Conservation (phyloP, 1,140 invertebrate genomes). For the Lepidotrigona ventralis region DNA sequence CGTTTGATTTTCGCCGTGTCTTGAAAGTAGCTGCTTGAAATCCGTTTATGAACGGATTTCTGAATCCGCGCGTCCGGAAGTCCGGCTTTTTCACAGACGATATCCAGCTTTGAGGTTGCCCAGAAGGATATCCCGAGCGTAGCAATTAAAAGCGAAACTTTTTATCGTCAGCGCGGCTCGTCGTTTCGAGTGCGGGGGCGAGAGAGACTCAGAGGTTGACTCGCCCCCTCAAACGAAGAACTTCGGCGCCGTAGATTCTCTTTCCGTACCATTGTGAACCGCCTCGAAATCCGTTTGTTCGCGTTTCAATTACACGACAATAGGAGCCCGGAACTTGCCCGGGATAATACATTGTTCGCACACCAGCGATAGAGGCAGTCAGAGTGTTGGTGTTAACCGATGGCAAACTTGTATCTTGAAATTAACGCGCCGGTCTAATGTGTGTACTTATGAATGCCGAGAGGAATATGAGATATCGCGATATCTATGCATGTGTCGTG, state of each 20-base stretch:
- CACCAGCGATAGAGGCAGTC: conserved; percentile 29
- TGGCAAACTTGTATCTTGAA: conserved; percentile 39
- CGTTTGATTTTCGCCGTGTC: conserved; percentile 9
- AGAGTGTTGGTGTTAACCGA: conserved; percentile 39
- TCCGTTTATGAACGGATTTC: conserved; percentile 22
- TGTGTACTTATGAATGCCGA: background rate
- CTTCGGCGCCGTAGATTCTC: conserved; percentile 51
- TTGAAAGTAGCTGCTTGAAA: conserved; percentile 24
- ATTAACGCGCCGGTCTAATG: conserved; percentile 17
- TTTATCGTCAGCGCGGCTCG: conserved; percentile 45
- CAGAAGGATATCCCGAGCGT: conserved; percentile 41
- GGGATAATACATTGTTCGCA: conserved; percentile 37
- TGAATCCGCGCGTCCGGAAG: background rate
- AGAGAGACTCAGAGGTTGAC: background rate
- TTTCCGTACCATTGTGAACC: conserved; percentile 52
- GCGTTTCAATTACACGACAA: conserved; percentile 62
- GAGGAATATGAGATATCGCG: background rate
- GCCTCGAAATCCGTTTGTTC: conserved; percentile 58
- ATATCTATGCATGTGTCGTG: too few relatives aligned
- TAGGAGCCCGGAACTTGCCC: conserved; percentile 47
- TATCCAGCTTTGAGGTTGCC: conserved; percentile 57
- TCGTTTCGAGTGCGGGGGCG: background rate
- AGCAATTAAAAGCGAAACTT: conserved; percentile 63
- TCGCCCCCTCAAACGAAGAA: conserved; percentile 36
- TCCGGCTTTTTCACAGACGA: conserved; percentile 31